Evolutionary conservation across 2,797 vertebrate genomes (phyloP).

Genomic region (Poeciliopsis presidionis): DNA sequence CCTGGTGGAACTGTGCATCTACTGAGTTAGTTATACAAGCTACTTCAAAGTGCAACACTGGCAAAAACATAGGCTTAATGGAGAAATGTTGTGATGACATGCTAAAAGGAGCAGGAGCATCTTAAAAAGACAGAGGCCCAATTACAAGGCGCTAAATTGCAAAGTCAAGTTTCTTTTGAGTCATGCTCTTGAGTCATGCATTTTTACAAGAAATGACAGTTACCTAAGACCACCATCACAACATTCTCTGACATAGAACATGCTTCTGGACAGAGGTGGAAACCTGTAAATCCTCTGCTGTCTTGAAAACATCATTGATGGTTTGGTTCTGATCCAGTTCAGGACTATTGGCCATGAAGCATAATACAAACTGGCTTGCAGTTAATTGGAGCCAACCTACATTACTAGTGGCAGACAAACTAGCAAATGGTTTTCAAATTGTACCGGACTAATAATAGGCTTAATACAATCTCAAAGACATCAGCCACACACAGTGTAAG

Average conservation of each 20-base stretch:
- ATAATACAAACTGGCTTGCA: conserved; percentile 2
- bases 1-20: too few species aligned
- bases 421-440: conserved; percentile 42
- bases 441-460: conserved; percentile 34
- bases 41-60: too few species aligned
- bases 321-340: conserved; percentile 18
- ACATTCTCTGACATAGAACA: neutral
- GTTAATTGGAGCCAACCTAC: conserved; percentile 22
- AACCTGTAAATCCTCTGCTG: conserved; percentile 16
- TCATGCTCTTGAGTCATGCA: too few species aligned
- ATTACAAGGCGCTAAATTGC: too few species aligned
- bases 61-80: too few species aligned
- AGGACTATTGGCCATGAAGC: neutral
- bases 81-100: too few species aligned
- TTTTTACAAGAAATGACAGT: too few species aligned
- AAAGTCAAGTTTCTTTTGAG: too few species aligned
- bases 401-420: conserved; percentile 20
- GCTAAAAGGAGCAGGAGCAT: too few species aligned
- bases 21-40: too few species aligned
- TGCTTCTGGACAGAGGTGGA: neutral
- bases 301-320: conserved; percentile 2
- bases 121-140: too few species aligned
- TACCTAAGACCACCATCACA: neutral
- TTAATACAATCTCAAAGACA: conserved; percentile 44
- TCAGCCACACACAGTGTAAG: conserved; percentile 34